Base-by-base conservation (phyloP, 2,797 vertebrate genomes). In the Betta splendens region DNA sequence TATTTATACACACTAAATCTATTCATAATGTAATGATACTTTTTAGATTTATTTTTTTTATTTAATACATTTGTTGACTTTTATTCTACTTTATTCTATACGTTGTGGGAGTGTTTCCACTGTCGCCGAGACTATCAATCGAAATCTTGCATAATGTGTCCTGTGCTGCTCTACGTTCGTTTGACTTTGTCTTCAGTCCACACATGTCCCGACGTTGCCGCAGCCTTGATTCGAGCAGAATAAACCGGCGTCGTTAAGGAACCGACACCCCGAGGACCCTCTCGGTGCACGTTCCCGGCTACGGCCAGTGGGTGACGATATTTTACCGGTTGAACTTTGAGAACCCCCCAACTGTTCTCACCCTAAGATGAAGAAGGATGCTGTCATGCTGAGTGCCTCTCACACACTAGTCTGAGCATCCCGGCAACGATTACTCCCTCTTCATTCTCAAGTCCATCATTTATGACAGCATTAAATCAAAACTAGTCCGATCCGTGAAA, bases 351-450 rank as follows among this genome's bases (percentile, higher is more conserved):
- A 80, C 84, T 85, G 85, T 78, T 89, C 85, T 86, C 82, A 87
- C 82, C 87, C 85, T 80, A 83, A 89, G 79, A 90, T 88, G 88
- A 91, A 88, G 87, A 88, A 87, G 87, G 87, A 89, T 87, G 88
- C 87, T 90, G 88, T 89, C 85, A 89, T 75, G 85, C 86, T 80
- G 86, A 87, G 82, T 89, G 76, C 80, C 79, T 87, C 83, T 86
- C 81, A 87, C 69, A 87, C 81, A 87, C 79, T 74, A 83, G 87
- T 87, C 85, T 72, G 81, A 87, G 85, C 87, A 89, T 86, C 87
- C 86, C 86, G 83, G 88, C 89, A 89, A 80, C 89, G 89, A 91
- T 91, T 90, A 90, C 84, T 92, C 84, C 85, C 84, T 89, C 85
- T 89, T 85, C 86, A 91, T 85, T 77, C 79, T 87, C 63, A 89